Conservation (phyloP, 2,113 vertebrate genomes). For the Siniperca knerii region DNA sequence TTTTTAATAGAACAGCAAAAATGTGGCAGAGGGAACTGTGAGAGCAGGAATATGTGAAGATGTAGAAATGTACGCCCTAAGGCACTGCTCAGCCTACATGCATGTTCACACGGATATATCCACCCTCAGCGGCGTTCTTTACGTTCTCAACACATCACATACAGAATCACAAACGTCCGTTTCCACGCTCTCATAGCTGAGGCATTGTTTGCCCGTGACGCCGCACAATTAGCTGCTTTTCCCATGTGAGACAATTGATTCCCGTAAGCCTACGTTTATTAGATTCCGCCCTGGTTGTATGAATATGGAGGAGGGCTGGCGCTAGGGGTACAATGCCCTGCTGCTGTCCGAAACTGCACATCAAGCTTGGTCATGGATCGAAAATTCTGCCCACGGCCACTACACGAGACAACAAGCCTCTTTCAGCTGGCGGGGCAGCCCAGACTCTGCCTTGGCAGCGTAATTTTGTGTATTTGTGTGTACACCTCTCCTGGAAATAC, state of each 20-base stretch:
- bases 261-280: constrained; percentile 73
- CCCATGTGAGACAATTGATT: constrained; percentile 69
- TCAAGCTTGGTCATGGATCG: constrained; percentile 54
- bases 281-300: constrained; percentile 78
- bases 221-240: constrained; percentile 66
- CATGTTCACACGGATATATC: constrained; percentile 61
- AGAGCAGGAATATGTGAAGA: neutral
- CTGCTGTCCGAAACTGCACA: constrained; percentile 62
- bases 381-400: constrained; percentile 70
- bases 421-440: constrained; percentile 52
- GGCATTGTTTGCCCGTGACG: constrained; percentile 68
- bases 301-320: constrained; percentile 80
- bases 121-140: constrained; percentile 36
- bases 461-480: constrained; percentile 25
- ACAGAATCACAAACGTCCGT: constrained; percentile 10
- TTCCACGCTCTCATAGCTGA: constrained; percentile 58
- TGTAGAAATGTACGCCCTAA: constrained; percentile 32
- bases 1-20: neutral
- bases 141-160: constrained; percentile 39
- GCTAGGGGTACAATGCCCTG: constrained; percentile 71
- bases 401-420: constrained; percentile 65
- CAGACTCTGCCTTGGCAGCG: constrained; percentile 20
- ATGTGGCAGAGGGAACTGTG: neutral
- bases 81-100: constrained; percentile 38
- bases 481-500: constrained; percentile 33